These are phyloP conservation scores for Arenaria interpres DNA, from an alignment of 2,113 vertebrate species.

Conservation along the genomic window DNA sequence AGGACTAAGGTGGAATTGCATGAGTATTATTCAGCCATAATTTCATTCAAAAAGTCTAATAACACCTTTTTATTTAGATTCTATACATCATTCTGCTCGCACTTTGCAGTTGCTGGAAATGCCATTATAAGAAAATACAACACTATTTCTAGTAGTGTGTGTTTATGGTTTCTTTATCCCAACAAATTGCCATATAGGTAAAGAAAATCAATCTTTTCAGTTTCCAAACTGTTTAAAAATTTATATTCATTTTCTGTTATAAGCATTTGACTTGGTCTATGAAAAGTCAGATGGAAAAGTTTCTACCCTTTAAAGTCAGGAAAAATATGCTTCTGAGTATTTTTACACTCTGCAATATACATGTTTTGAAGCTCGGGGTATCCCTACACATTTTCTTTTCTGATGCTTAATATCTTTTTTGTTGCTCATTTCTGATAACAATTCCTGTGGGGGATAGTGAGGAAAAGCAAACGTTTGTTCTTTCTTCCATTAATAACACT, in stretches of 20 bases:
- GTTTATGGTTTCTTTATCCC: not conserved
- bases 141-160: not conserved
- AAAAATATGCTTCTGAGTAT: not conserved
- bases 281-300: not conserved
- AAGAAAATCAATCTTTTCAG: not conserved
- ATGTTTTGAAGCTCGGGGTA: not conserved
- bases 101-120: slow-evolving; percentile 47
- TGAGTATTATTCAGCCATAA: not conserved
- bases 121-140: not conserved
- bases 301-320: not conserved
- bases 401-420: not conserved
- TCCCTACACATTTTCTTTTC: not conserved
- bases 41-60: not conserved
- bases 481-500: not conserved
- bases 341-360: not conserved
- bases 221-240: slow-evolving; percentile 20
- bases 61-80: not conserved
- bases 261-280: not conserved
- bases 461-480: not conserved
- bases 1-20: not conserved
- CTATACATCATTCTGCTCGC: not conserved
- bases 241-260: not conserved
- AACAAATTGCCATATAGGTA: not conserved
- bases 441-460: not conserved
- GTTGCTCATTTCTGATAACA: not conserved